phyloP scores from a whole-genome alignment of 2,797 vertebrate species.

The Labeo calbasu region DNA sequence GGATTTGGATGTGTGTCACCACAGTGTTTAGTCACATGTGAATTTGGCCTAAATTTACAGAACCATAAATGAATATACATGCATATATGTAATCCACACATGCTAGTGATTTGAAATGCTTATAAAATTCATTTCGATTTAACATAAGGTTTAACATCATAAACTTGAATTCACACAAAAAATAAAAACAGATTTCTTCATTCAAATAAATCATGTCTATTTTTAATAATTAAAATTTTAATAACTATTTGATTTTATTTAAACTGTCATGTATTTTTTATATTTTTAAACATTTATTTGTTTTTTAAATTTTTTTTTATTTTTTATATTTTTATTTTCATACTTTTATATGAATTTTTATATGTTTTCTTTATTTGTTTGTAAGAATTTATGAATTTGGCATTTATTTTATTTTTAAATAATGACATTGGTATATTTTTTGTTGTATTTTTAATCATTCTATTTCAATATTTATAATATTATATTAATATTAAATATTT shows the following conservation, averaged over 20 bases:
- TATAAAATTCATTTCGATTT: not conserved
- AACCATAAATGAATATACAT: too few species aligned
- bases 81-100: not conserved
- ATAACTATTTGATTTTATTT: not conserved
- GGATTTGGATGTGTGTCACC: not conserved
- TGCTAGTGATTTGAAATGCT: not conserved
- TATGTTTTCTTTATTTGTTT: too few species aligned
- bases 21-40: slow-evolving; percentile 34
- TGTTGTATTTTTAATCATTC: not conserved
- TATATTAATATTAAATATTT: not conserved
- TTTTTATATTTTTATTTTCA: too few species aligned
- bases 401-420: too few species aligned
- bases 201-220: not conserved
- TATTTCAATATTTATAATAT: not conserved
- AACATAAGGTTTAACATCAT: not conserved
- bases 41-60: not conserved
- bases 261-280: not conserved
- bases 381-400: too few species aligned
- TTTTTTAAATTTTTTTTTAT: too few species aligned
- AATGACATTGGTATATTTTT: too few species aligned
- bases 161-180: not conserved
- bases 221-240: not conserved
- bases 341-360: too few species aligned
- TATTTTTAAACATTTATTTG: not conserved
- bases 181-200: not conserved